Percentiles rank a stretch among this genome's conserved stretches.
These are phyloP conservation scores for Episyrphus balteatus DNA, from an alignment of 1,140 invertebrate species.

Conservation along the genomic window DNA sequence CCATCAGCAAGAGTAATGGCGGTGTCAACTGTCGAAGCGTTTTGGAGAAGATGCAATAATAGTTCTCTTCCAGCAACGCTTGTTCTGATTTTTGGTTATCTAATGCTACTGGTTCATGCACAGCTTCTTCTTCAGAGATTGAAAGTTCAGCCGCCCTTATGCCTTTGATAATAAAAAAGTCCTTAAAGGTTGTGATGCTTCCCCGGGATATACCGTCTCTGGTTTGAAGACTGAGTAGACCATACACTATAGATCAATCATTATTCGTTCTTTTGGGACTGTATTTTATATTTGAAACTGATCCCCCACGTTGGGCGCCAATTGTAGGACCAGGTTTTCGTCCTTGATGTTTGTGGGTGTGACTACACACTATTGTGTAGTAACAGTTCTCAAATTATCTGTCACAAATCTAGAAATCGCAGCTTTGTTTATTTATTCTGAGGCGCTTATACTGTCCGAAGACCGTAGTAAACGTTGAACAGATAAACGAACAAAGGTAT, in stretches of 20 bases:
- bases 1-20: not conserved
- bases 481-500: no score
- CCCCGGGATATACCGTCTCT: slow-evolving; percentile 4
- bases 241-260: slow-evolving; percentile 13
- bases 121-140: no score
- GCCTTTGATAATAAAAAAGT: slow-evolving; percentile 2
- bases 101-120: no score
- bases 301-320: no score
- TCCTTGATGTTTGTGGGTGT: not conserved
- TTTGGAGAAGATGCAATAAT: not conserved
- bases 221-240: slow-evolving; percentile 5
- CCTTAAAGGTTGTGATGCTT: slow-evolving; percentile 3
- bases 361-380: no score
- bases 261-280: not conserved
- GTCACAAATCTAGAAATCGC: no score
- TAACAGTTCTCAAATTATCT: no score
- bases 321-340: not conserved
- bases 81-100: no score
- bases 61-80: slow-evolving; percentile 5
- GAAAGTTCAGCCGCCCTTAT: not conserved
- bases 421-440: no score
- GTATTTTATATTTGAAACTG: no score
- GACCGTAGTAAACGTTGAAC: no score
- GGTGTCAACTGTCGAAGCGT: not conserved
- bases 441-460: no score